Conservation (phyloP, 2,888 invertebrate species). For the Himalopsyche kuldschensis region DNA sequence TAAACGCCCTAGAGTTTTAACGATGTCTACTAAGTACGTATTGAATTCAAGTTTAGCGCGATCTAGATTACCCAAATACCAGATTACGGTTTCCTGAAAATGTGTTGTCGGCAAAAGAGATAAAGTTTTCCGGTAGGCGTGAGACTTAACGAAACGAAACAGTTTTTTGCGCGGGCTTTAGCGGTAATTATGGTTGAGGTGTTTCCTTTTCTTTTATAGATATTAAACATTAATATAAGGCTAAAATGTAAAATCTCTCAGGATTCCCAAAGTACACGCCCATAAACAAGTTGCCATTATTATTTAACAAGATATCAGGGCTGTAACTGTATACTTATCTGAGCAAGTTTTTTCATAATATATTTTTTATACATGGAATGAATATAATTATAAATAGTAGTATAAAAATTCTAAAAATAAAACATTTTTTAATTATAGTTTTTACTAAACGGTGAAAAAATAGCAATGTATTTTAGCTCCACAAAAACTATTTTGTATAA, state of each 20-base stretch:
- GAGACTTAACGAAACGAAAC: not conserved
- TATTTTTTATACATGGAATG: too few species aligned
- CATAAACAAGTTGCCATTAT: not conserved
- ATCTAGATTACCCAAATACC: not conserved
- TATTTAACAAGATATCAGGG: not conserved
- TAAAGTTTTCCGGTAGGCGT: not conserved
- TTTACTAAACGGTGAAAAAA: too few species aligned
- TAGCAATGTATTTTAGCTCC: too few species aligned
- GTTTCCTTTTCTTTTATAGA: not conserved
- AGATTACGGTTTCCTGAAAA: not conserved
- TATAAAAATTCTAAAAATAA: too few species aligned
- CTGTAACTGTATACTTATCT: not conserved
- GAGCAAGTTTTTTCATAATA: too few species aligned
- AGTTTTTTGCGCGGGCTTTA: not conserved
- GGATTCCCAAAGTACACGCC: not conserved
- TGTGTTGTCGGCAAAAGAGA: not conserved
- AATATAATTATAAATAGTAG: too few species aligned
- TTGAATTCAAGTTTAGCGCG: not conserved
- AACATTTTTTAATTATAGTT: too few species aligned
- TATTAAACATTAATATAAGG: slow-evolving; percentile 1
- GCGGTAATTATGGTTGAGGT: not conserved
- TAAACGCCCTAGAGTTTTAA: not conserved
- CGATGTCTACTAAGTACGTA: not conserved
- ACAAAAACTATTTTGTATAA: too few species aligned
- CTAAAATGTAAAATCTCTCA: not conserved